These are phyloP conservation scores for fruit fly (Drosophila melanogaster) DNA, from an alignment of 1,140 invertebrate species.

Conservation along the genomic window Release_6_plus_ISO1_MT NT_033779.5:2005501-2006000, in stretches of 20 bases:
- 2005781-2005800: conserved; percentile 51
- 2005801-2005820: conserved; percentile 55
- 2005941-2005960: conserved; percentile 37
- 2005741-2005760: conserved; percentile 50
- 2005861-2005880: conserved; percentile 45
- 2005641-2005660: conserved; percentile 53
- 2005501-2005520: conserved; percentile 1
- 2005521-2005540: background rate
- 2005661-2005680: conserved; percentile 33
- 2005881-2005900: conserved; percentile 16
- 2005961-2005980: conserved; percentile 38
- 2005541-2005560: conserved; percentile 45
- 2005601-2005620: conserved; percentile 63
- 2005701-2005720: conserved; percentile 14
- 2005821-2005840: conserved; percentile 63
- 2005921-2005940: conserved; percentile 9
- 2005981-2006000: conserved; percentile 7
- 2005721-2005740: conserved; percentile 41
- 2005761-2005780: conserved; percentile 63
- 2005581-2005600: conserved; percentile 50
- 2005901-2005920: conserved; percentile 29
- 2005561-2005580: conserved; percentile 51
- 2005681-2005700: conserved; percentile 24
- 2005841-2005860: conserved; percentile 73
- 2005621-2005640: conserved; percentile 34